phyloP scores from a whole-genome alignment of 2,888 invertebrate species.

The Tetranychus truncatus region DNA sequence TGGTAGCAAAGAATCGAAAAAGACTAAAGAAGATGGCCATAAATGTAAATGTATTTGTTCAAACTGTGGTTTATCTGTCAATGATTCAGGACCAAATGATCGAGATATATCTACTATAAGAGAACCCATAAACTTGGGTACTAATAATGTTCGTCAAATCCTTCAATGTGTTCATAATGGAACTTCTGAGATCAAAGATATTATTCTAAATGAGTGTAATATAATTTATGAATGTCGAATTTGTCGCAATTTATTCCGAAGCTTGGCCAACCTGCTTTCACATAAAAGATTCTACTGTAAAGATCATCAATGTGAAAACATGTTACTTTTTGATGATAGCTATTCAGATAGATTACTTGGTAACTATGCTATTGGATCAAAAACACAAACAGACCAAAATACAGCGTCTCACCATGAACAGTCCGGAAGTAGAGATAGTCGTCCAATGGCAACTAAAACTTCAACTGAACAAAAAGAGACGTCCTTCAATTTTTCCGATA shows the following conservation, averaged over 20 bases:
- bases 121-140: slow-evolving; percentile 49
- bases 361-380: too few species aligned
- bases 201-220: slow-evolving; percentile 65
- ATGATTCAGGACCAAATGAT: neutral
- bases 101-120: slow-evolving; percentile 36
- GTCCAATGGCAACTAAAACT: too few species aligned
- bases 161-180: slow-evolving; percentile 52
- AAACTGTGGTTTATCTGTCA: neutral
- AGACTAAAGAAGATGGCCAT: neutral
- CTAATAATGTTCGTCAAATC: slow-evolving; percentile 50
- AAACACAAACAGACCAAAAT: too few species aligned
- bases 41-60: neutral
- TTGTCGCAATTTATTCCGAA: slow-evolving; percentile 66
- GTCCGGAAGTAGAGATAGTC: too few species aligned
- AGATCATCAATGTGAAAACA: slow-evolving; percentile 27
- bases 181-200: slow-evolving; percentile 49
- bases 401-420: too few species aligned
- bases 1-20: neutral
- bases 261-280: slow-evolving; percentile 65
- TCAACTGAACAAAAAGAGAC: too few species aligned
- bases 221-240: slow-evolving; percentile 71
- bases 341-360: neutral
- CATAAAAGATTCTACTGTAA: slow-evolving; percentile 67
- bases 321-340: slow-evolving; percentile 23
- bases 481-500: too few species aligned